phyloP scores from a whole-genome alignment of 2,113 vertebrate species.

The Limanda limanda region DNA sequence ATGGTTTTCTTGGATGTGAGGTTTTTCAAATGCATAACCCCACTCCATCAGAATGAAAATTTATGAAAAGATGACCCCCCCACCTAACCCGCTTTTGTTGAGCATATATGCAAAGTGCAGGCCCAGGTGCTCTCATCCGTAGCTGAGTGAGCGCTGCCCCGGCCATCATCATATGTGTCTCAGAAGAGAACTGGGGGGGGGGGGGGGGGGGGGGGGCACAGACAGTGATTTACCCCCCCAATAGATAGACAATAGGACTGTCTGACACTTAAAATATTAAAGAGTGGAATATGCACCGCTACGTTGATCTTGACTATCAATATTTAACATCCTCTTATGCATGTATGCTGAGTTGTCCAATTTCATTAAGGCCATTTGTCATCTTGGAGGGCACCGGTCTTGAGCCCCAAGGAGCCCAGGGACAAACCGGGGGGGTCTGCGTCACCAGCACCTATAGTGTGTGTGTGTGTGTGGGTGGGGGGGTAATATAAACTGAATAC shows the following conservation, averaged over 20 bases:
- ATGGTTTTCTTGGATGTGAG: constrained; percentile 50
- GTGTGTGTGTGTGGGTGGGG: neutral
- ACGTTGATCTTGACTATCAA: constrained; percentile 93
- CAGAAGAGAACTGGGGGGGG: constrained; percentile 52
- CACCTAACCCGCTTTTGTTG: constrained; percentile 40
- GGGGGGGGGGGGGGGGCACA: constrained; percentile 52
- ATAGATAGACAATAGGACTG: constrained; percentile 88
- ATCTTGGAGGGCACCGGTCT: constrained; percentile 86
- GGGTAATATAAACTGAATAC: constrained; percentile 7
- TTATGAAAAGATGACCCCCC: constrained; percentile 51
- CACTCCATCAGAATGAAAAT: constrained; percentile 27
- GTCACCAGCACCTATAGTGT: constrained; percentile 42
- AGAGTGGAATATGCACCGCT: constrained; percentile 94
- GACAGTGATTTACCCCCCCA: constrained; percentile 73
- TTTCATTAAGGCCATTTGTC: constrained; percentile 99
- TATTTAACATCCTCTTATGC: constrained; percentile 99
- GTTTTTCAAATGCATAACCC: constrained; percentile 11
- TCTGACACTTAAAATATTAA: constrained; percentile 94
- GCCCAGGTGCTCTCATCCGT: constrained; percentile 65
- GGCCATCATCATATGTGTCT: constrained; percentile 64
- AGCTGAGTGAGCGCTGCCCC: constrained; percentile 52
- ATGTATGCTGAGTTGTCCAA: constrained; percentile 98
- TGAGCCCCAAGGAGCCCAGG: constrained; percentile 70
- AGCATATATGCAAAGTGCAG: constrained; percentile 71
- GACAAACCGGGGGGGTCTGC: constrained; percentile 55